These are phyloP conservation scores for Thyatira batis DNA, from an alignment of 2,888 invertebrate genomes.

Conservation along the genomic window DNA sequence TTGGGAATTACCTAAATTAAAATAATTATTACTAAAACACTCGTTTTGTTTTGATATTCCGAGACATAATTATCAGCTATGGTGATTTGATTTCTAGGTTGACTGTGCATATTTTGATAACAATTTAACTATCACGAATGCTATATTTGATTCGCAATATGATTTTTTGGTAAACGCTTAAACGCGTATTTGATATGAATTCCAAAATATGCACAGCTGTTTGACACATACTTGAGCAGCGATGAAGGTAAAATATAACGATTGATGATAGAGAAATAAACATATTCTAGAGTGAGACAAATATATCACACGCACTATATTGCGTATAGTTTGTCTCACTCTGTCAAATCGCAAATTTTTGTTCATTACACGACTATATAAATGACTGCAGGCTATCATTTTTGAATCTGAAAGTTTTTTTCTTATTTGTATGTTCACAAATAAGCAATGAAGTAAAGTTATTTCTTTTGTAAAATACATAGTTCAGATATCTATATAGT, in stretches of 20 bases:
- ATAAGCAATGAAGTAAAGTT: not conserved
- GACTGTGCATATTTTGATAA: not conserved
- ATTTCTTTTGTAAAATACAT: not conserved
- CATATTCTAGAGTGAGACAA: constrained; percentile 13
- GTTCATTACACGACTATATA: not conserved
- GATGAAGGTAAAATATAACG: not conserved
- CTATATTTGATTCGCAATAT: too few relatives aligned
- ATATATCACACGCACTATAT: constrained; percentile 19
- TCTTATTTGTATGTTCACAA: not conserved
- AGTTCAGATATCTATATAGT: not conserved
- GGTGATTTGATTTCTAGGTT: not conserved
- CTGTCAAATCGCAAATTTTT: not conserved
- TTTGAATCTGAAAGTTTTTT: constrained; percentile 19
- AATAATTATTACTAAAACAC: constrained; percentile 8
- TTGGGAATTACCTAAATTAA: constrained; percentile 42
- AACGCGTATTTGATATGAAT: not conserved
- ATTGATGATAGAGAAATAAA: not conserved
- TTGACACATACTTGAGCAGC: not conserved
- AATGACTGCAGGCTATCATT: constrained; percentile 32
- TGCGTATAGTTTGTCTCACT: constrained; percentile 1
- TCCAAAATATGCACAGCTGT: not conserved
- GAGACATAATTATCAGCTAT: constrained; percentile 7
- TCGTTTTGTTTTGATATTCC: constrained; percentile 18
- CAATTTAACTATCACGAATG: not conserved
- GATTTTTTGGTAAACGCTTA: not conserved